Percentiles rank a stretch among this genome's conserved stretches.
Evolutionary conservation across 2,113 vertebrate genomes (phyloP).

Genomic region (Anolis sagrei): DNA sequence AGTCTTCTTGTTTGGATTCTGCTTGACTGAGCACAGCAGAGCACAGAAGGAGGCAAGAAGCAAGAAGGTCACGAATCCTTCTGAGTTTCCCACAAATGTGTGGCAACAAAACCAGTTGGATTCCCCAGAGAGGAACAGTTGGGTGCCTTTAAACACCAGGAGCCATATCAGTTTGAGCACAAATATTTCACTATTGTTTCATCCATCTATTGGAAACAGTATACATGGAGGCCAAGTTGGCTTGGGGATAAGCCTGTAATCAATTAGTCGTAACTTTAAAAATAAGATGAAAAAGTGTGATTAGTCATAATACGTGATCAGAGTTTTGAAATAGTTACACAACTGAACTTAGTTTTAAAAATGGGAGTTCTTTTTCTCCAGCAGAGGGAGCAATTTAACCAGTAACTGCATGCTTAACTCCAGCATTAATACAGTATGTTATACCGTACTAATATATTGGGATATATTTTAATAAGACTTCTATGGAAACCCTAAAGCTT

Average conservation of each 20-base stretch:
- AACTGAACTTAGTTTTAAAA: neutral
- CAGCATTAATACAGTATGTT: too few species aligned
- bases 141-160: neutral
- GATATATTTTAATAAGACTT: too few species aligned
- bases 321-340: neutral
- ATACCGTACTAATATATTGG: too few species aligned
- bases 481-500: too few species aligned
- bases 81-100: neutral
- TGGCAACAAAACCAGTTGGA: neutral
- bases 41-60: neutral
- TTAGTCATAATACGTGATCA: neutral
- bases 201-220: too few species aligned
- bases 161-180: neutral
- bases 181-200: neutral
- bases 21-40: neutral
- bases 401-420: conserved; percentile 35
- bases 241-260: neutral
- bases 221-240: too few species aligned
- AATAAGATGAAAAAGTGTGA: neutral
- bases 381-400: conserved; percentile 69
- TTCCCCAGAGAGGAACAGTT: neutral
- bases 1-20: neutral
- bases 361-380: conserved; percentile 46
- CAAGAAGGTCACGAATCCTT: too few species aligned
- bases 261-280: neutral